Base-by-base conservation (phyloP, 1,140 invertebrate genomes). In the Thereuonema tuberculata region DNA sequence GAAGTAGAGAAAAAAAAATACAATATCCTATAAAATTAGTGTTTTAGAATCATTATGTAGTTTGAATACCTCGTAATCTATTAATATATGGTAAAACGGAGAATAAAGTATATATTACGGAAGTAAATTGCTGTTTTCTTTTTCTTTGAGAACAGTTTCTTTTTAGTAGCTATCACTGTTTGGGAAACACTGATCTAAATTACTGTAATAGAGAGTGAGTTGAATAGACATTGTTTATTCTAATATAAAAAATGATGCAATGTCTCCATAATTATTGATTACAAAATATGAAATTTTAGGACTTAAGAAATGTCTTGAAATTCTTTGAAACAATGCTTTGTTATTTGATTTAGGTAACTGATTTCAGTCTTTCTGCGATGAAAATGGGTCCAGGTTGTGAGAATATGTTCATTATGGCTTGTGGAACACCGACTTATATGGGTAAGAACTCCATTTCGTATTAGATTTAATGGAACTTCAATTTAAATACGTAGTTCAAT, bases 381-480 rank as follows among this genome's bases (percentile, higher is more conserved):
- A 77, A 76, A 68, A 70, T 66, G 25, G 76, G 76, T n/a, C 69
- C 71, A n/a, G 74, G 76, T 17, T 70, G 74, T 64, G 74, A 78
- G 31, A 73, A 75, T 58, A 78, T 80, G 76, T 70, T 81, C 65
- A 71, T 75, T 53, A 76, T 78, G 60, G 76, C 73, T 61, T 80
- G 78, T 69, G 80, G 80, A 21, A 81, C 80, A 1, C 71, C 78
- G 15, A 67, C 72, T n/a, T 81, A 80, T 64, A 80, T 81, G 78
- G 68, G 74, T 81, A 72, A 63, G n/a, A n/a, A n/a, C n/a, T n/a
- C n/a, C n/a, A n/a, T n/a, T n/a, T n/a, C n/a, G n/a, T n/a, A n/a
- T n/a, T n/a, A n/a, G n/a, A n/a, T n/a, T n/a, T n/a, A n/a, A n/a
- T n/a, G n/a, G n/a, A n/a, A n/a, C n/a, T n/a, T n/a, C n/a, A n/a